These are phyloP conservation scores for Echeneis naucrates DNA, from an alignment of 2,797 vertebrate genomes.

Conservation along the genomic window DNA sequence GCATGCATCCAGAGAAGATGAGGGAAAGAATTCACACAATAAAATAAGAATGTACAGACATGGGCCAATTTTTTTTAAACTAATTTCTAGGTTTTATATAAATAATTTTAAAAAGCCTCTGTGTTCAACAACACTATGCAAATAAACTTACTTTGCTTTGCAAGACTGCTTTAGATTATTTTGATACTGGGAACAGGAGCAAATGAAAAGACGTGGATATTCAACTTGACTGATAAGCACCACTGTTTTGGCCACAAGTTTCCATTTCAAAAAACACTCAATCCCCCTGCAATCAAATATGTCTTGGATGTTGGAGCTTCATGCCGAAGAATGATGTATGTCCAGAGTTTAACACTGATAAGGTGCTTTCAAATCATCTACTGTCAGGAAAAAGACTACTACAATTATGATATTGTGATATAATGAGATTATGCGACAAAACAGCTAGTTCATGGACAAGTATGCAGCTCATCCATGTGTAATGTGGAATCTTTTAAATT, in stretches of 20 bases:
- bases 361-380: neutral
- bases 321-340: neutral
- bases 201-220: conserved; percentile 2
- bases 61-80: neutral
- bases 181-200: neutral
- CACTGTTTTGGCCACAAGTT: neutral
- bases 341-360: neutral
- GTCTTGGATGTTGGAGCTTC: conserved; percentile 15
- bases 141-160: neutral
- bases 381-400: neutral
- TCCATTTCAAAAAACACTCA: neutral
- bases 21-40: neutral
- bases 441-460: neutral
- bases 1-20: neutral
- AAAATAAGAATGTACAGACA: neutral
- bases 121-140: neutral
- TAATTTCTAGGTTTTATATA: neutral
- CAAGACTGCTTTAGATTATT: conserved; percentile 9
- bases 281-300: neutral
- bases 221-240: neutral
- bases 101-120: neutral
- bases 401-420: too few species aligned
- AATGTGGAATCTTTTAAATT: neutral
- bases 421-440: conserved; percentile 8
- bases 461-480: neutral